Base-by-base conservation (phyloP, 2,113 vertebrate genomes). In the Thermophis baileyi region DNA sequence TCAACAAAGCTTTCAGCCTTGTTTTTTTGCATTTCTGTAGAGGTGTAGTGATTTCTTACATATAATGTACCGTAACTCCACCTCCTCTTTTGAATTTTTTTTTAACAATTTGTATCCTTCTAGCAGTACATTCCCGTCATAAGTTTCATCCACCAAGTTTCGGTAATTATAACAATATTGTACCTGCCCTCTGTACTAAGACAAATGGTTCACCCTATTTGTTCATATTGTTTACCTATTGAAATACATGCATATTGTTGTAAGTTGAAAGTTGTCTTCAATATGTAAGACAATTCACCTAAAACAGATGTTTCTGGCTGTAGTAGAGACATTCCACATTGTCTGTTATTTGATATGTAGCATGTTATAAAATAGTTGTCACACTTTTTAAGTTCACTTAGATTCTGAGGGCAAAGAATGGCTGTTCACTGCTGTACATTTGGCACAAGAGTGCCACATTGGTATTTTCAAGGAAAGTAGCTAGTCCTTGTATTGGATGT, bases 401-500 rank as follows among this genome's bases (percentile, higher is more conserved):
- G 22, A 57, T 89, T 49, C 22, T 35, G 20, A 86, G 30, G 4
- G 3, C 27, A 74, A 92, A 94, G 69, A 14, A 89, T 90, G 5
- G 50, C 60, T 89, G 89, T 46, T 92, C 94, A 89, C 86, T 88
- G 46, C 92, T 74, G 20, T 87, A 74, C 30, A 10, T 51, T 94
- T 85, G 92, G 89, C 93, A 27, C 92, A 94, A 93, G 54, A 40
- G 22, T 14, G 55, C 92, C 54, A 51, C 74, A 87, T 63, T 69
- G 53, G 40, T 93, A 89, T 92, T 95, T 95, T 85, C 93, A 93
- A 54, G 57, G 93, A 87, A 90, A 90, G 86, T 63, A 93, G 87
- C 50, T 87, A 95, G 92, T 94, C 95, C 95, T 95, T 93, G 4
- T 51, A 30, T 49, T 89, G 47, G 89, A 93, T 90, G 63, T 92